These are phyloP conservation scores for Leucozona laternaria DNA, from an alignment of 2,888 invertebrate species.

Conservation along the genomic window DNA sequence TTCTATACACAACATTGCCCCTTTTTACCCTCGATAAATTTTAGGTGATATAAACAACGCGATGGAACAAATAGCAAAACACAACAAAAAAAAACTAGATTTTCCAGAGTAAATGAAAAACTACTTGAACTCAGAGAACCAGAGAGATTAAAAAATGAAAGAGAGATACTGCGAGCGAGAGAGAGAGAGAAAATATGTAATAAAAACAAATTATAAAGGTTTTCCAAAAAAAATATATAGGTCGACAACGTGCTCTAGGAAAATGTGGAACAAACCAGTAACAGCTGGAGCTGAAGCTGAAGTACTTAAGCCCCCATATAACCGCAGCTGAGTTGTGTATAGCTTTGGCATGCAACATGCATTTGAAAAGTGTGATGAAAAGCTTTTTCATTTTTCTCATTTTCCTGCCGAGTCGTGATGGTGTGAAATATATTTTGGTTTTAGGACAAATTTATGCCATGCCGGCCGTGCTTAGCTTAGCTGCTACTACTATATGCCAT, in stretches of 20 bases:
- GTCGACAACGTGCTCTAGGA: conserved; percentile 81
- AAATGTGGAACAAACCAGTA: conserved; percentile 73
- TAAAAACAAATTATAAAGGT: conserved; percentile 2
- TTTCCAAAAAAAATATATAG: conserved; percentile 78
- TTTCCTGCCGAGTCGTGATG: neutral
- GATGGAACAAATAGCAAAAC: neutral
- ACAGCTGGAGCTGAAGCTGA: conserved; percentile 58
- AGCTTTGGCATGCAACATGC: conserved; percentile 66
- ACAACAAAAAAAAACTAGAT: neutral
- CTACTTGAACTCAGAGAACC: neutral
- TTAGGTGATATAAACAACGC: conserved; percentile 16
- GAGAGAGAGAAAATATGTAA: neutral
- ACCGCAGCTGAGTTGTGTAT: conserved; percentile 46
- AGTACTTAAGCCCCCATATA: conserved; percentile 1
- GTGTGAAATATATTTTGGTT: conserved; percentile 22
- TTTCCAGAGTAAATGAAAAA: conserved; percentile 8
- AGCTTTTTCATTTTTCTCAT: conserved; percentile 56
- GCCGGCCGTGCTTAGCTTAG: conserved; percentile 4
- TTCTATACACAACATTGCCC: neutral
- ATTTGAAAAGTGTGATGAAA: conserved; percentile 39
- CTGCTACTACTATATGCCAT: too few species aligned
- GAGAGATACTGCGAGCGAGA: neutral
- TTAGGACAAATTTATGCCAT: conserved; percentile 38
- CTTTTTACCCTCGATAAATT: neutral
- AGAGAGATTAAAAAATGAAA: conserved; percentile 13